Conservation (phyloP, 2,113 vertebrate genomes). For the Oostethus manadensis region DNA sequence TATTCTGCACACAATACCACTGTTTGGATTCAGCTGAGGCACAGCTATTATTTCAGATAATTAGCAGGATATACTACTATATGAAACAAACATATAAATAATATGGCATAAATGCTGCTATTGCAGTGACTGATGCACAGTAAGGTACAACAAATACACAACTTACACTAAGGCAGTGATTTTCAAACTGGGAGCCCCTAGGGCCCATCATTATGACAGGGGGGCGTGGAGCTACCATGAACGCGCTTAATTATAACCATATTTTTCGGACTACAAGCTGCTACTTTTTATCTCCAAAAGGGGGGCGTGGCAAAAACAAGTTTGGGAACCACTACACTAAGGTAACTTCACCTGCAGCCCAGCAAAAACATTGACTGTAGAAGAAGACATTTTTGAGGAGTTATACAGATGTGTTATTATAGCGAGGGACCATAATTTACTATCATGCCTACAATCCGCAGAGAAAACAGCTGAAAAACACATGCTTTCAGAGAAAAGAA, state of each 20-base stretch:
- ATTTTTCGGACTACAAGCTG: no score
- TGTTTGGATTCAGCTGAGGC: background rate
- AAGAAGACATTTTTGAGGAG: conserved; percentile 26
- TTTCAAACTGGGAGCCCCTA: no score
- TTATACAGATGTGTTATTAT: conserved; percentile 29
- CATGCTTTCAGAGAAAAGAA: conserved; percentile 38
- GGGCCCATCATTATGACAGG: no score
- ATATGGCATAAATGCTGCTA: background rate
- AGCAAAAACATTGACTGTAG: conserved; percentile 1
- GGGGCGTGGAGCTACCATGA: no score
- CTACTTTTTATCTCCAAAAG: no score
- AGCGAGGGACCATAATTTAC: conserved; percentile 41
- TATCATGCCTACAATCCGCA: conserved; percentile 37
- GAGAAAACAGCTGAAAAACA: conserved; percentile 62
- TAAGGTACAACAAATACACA: background rate
- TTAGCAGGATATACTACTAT: background rate
- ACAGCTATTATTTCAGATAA: background rate
- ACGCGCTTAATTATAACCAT: no score
- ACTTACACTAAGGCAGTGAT: background rate
- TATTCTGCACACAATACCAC: background rate
- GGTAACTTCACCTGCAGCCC: background rate
- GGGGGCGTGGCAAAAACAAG: no score
- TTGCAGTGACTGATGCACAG: background rate
- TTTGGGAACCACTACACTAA: no score
- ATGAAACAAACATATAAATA: background rate